Base-by-base conservation (phyloP, 1,140 invertebrate species). In the Augochlora pura region DNA sequence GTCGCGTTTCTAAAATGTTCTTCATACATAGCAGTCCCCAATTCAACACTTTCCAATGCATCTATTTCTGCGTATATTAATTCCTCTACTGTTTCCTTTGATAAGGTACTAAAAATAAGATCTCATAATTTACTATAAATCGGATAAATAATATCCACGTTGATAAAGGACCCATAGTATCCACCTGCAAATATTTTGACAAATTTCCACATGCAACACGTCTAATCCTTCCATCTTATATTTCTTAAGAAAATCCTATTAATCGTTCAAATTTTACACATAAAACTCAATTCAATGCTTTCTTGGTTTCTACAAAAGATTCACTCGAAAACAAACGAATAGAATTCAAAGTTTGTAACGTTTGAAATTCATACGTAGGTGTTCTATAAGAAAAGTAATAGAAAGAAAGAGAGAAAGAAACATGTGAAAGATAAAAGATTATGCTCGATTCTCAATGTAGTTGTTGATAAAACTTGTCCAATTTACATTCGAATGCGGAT, bases 151-250 rank as follows among this genome's bases (percentile, higher is more conserved):
- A 6, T n/a, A 73, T 42, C 65, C 60, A 25, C 32, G 46, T 25
- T 42, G 25, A 25, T 25, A 67, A 49, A 16, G 7, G 8, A 38
- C 39, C 52, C 18, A 70, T 32, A 32, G 4, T 32, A 32, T 32
- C 32, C 87, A 91, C 91, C 91, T 92, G 60, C 82, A 46, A 57
- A 65, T 64, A 63, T 86, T 87, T 85, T 91, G 91, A 86, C 90
- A 92, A 27, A 92, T 82, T 87, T 92, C 91, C 8, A 92, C 77
- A n/a, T 91, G 86, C 27, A 91, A 73, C 32, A 89, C 66, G n/a
- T 87, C 60, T 0, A 38, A 2, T 14, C 66, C 62, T 14, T 85
- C 68, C 80, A 78, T 86, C 75, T 52, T 85, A 87, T 86, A 39
- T 65, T 86, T 25, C 68, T 62, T 73, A 18, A 1, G 4, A 2